These are phyloP conservation scores for Hydra vulgaris DNA, from an alignment of 30 jellyfish, hydroid and myxozoan genomes.

Conservation along the genomic window DNA sequence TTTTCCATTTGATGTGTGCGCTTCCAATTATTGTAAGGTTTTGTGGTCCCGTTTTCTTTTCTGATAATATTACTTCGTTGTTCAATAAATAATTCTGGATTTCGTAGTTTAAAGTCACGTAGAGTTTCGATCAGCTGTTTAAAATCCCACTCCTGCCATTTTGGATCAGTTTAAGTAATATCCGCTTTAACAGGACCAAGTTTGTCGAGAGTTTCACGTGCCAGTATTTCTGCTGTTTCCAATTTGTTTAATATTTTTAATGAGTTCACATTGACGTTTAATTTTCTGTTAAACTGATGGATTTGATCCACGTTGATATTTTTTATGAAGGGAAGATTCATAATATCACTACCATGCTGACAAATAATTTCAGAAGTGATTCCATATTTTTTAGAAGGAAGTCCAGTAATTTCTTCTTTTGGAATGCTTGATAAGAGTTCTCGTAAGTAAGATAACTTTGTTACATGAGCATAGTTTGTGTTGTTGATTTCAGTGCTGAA, in stretches of 20 bases:
- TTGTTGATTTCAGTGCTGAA: conserved; percentile 51
- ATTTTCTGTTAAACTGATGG: conserved; percentile 28
- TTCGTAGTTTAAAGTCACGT: conserved; percentile 15
- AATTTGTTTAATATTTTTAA: conserved; percentile 46
- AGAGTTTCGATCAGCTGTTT: conserved; percentile 14
- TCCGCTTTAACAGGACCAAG: conserved; percentile 24
- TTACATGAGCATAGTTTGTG: conserved; percentile 8
- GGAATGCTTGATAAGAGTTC: conserved; percentile 32
- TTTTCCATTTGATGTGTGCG: not conserved
- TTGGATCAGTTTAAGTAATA: conserved; percentile 22
- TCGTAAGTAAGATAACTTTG: conserved; percentile 18
- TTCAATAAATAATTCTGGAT: conserved; percentile 12
- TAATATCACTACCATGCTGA: conserved; percentile 27
- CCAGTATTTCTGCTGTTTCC: conserved; percentile 33
- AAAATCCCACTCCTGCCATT: conserved; percentile 29
- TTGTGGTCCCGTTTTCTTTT: not conserved
- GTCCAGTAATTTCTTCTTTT: conserved; percentile 6
- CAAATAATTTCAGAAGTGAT: conserved; percentile 12
- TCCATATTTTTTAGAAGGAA: conserved; percentile 23
- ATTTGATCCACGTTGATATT: conserved; percentile 6
- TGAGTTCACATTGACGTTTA: conserved; percentile 32
- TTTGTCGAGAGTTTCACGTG: conserved; percentile 32
- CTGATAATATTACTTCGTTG: not conserved
- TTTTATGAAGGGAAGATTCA: conserved; percentile 11
- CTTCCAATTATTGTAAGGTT: not conserved